phyloP scores from a whole-genome alignment of 2,888 invertebrate genomes.

The Tortrix viridana region DNA sequence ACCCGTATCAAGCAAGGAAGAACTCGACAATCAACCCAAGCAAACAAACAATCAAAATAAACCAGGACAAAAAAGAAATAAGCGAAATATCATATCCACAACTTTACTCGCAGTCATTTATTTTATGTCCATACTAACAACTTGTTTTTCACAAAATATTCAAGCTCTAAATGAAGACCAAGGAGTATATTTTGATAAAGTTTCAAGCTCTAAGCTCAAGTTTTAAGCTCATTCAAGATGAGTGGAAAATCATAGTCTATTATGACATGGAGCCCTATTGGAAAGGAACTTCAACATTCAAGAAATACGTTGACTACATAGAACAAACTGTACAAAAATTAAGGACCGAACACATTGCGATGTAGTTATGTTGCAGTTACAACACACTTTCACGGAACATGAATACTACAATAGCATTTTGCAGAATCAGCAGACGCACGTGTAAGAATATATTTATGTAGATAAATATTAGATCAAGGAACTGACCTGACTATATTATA shows the following conservation, averaged over 20 bases:
- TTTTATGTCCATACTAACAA: no score
- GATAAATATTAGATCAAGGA: no score
- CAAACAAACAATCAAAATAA: neutral
- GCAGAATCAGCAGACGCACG: constrained; percentile 11
- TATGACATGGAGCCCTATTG: constrained; percentile 37
- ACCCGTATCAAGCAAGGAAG: neutral
- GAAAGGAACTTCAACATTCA: constrained; percentile 23
- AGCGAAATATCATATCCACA: constrained; percentile 1
- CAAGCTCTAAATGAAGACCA: no score
- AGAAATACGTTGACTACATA: constrained; percentile 27
- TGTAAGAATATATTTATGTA: no score
- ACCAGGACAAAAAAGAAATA: neutral
- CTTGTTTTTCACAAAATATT: constrained; percentile 6
- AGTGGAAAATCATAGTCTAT: constrained; percentile 39
- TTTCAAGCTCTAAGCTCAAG: no score
- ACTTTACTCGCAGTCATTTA: constrained; percentile 2
- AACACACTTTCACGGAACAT: constrained; percentile 29
- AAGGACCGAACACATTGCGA: constrained; percentile 26
- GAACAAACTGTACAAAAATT: constrained; percentile 3
- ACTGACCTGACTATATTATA: no score
- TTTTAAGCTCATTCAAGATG: constrained; percentile 23
- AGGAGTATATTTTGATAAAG: constrained; percentile 19
- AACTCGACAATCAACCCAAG: no score
- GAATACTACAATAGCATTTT: constrained; percentile 32
- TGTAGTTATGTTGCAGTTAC: constrained; percentile 33